These are phyloP conservation scores for Notocelia uddmanniana DNA, from an alignment of 2,888 invertebrate species.

Conservation along the genomic window DNA sequence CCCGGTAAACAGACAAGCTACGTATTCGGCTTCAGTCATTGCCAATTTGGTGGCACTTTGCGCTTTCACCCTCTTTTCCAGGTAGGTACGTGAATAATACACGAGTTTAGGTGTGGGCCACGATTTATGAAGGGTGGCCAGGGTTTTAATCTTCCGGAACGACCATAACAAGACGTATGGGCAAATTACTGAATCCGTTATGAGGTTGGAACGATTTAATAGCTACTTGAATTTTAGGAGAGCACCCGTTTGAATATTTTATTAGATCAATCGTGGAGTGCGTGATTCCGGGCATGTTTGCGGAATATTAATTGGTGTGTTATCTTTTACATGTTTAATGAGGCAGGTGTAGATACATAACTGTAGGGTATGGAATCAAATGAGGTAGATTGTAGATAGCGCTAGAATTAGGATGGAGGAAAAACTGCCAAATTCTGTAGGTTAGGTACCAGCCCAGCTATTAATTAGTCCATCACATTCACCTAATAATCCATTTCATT, in stretches of 20 bases:
- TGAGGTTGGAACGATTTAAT: slow-evolving; percentile 78
- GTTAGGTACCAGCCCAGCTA: too few relatives aligned
- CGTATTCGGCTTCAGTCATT: slow-evolving; percentile 56
- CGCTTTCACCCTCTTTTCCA: slow-evolving; percentile 73
- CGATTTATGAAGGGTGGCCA: slow-evolving; percentile 82
- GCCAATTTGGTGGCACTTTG: slow-evolving; percentile 72
- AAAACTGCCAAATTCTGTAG: too few relatives aligned
- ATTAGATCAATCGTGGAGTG: slow-evolving; percentile 68
- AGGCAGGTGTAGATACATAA: neutral
- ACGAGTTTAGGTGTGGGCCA: slow-evolving; percentile 72
- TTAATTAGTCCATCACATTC: too few relatives aligned
- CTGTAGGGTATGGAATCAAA: neutral
- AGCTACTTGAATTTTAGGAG: slow-evolving; percentile 72
- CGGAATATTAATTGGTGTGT: slow-evolving; percentile 46
- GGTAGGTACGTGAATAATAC: slow-evolving; percentile 74
- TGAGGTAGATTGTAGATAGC: neutral
- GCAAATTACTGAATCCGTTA: slow-evolving; percentile 83
- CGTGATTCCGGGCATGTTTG: slow-evolving; percentile 56
- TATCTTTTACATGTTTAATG: slow-evolving; percentile 33
- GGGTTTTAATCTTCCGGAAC: slow-evolving; percentile 82
- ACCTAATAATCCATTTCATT: too few relatives aligned
- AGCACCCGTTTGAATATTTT: slow-evolving; percentile 71
- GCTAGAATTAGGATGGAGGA: too few relatives aligned
- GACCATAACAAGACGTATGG: slow-evolving; percentile 84
- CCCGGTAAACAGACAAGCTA: slow-evolving; percentile 51